Evolutionary conservation across 1,140 invertebrate genomes (phyloP).

Genomic region (Melitaea cinxia): DNA sequence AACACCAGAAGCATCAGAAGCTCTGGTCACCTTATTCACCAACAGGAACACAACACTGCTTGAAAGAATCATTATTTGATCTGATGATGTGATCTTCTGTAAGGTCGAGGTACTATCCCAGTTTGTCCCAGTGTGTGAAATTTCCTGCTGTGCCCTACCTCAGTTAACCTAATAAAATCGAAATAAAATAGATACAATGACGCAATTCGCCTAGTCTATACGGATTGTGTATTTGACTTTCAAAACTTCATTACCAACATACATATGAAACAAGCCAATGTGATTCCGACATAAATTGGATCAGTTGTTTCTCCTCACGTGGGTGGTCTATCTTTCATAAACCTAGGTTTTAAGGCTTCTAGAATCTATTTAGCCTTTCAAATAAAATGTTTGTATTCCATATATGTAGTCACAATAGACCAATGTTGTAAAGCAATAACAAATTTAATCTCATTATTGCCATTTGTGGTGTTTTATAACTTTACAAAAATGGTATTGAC

Average conservation of each 20-base stretch:
- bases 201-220: neutral
- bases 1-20: no score
- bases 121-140: no score
- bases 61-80: no score
- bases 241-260: conserved; percentile 3
- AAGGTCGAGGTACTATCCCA: neutral
- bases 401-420: conserved; percentile 20
- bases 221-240: conserved; percentile 2
- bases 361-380: conserved; percentile 23
- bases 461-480: conserved; percentile 20
- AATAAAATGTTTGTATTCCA: conserved; percentile 19
- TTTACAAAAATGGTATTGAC: conserved; percentile 15
- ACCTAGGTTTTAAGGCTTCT: conserved; percentile 31
- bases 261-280: conserved; percentile 4
- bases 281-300: conserved; percentile 34
- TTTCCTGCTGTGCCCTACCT: no score
- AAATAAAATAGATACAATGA: neutral
- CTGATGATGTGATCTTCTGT: no score
- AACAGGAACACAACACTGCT: no score
- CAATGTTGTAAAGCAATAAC: conserved; percentile 10
- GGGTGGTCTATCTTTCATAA: conserved; percentile 27
- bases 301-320: conserved; percentile 20
- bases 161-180: neutral
- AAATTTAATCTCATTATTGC: conserved; percentile 26
- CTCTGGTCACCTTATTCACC: no score